Evolutionary conservation across 1,140 invertebrate genomes (phyloP), one percentile per base, ranked within the genome.

Genomic region (Drosophila ogumai): DNA sequence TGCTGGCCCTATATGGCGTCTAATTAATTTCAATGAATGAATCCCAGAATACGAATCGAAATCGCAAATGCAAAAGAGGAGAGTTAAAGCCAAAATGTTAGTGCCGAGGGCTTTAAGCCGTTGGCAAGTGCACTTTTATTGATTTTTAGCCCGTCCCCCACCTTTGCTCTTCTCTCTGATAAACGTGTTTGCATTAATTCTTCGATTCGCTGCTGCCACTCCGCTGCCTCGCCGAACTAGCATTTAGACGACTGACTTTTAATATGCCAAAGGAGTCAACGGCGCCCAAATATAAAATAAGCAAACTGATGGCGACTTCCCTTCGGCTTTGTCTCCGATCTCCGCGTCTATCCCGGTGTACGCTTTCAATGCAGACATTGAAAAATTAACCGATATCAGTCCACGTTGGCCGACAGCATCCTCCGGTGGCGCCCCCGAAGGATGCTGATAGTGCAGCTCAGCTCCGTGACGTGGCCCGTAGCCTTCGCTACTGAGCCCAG

Each of bases 321-420:
- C 47, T 38, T 61, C 41, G 46, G 28, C 55, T 52, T 58, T 68
- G 54, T 47, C 25, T 54, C 22, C 63, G 40, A 32, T 36, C 46
- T 46, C 41, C 54, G 65, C 43, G 64, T 66, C 66, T 65, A 54
- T 66, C 56, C 64, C 65, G 73, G 61, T 79, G 68, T 79, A 81
- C 81, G 81, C 85, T 81, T 85, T 78, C 82, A 68, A 76, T 79
- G 77, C 66, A 81, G 82, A 86, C 82, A 86, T 86, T 86, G 82
- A 86, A 86, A 86, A 86, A 86, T 86, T 86, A 86, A 86, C 82
- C 82, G 75, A 86, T 86, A 86, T 86, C 82, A 86, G 75, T 86
- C 82, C 78, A 79, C 75, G 81, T 57, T 71, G 69, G 75, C 58
- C 80, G 81, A 80, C 81, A 77, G 73, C 47, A 55, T 75, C 40